Evolutionary conservation across 2,888 invertebrate species (phyloP), one percentile per base, ranked within the genome.

Genomic region (Polydrusus tereticollis): DNA sequence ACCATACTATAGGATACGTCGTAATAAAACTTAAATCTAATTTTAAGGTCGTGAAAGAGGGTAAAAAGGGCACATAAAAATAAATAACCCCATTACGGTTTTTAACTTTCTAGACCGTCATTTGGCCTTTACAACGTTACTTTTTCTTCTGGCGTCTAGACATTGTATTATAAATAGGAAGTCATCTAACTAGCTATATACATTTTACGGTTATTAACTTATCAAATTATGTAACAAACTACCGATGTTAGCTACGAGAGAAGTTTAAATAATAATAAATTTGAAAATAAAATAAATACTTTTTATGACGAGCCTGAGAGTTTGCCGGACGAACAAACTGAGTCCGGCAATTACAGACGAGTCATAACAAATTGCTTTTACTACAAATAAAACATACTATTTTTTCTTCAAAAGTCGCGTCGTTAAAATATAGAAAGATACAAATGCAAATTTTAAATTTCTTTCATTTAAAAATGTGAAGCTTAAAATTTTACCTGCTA

Each of bases 111-210:
- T 45, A 45, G 23, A 45, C 60, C 60, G 60, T 29, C 60, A 45
- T 23, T 45, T 60, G 45, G 60, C 18, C 43, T 43, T 60, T 60
- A 26, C 20, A 21, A n/a, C 41, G 21, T 12, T 14, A 45, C 60
- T 43, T 60, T 45, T 45, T 60, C 60, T 29, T 73, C 77, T n/a
- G n/a, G 77, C 77, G 81, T 81, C 81, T 82, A 82, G 81, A 81
- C 81, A 77, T 76, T 77, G 77, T 78, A 80, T 82, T 82, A 82
- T 81, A 81, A 82, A 82, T 81, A 82, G 81, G 81, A 82, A 82
- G 80, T 81, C 80, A 78, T 81, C 78, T 76, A 78, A 75, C 68
- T 73, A 45, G 79, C 78, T 77, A 80, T 80, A 80, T 80, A 78
- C 77, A 77, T 78, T 81, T 81, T 80, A 80, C 79, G 79, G 79